Conservation (phyloP, 2,113 vertebrate species). For the Eretmochelys imbricata region DNA sequence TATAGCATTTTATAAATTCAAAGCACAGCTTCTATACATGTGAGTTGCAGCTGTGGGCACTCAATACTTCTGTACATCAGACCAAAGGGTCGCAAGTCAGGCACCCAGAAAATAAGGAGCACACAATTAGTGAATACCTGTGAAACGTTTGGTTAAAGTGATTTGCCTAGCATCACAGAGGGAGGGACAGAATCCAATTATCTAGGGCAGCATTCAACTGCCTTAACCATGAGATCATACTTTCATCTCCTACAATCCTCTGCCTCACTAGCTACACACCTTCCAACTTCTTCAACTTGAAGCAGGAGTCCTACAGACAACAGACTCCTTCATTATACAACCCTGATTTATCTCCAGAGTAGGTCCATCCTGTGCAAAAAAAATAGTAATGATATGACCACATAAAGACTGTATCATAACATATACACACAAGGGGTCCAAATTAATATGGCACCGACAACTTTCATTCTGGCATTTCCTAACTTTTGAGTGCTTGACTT, state of each 20-base stretch:
- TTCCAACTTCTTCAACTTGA: neutral
- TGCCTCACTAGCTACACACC: neutral
- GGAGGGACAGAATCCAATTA: neutral
- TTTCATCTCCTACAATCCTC: neutral
- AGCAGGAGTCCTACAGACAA: neutral
- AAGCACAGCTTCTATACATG: neutral
- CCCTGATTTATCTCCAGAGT: neutral
- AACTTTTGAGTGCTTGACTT: neutral
- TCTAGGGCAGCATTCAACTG: neutral
- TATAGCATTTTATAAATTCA: neutral
- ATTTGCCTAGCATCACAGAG: neutral
- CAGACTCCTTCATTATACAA: neutral
- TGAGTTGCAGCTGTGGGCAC: neutral
- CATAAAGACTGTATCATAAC: neutral
- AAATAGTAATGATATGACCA: neutral
- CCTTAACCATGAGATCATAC: neutral
- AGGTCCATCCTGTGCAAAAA: neutral
- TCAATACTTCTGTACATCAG: neutral
- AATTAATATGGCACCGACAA: neutral
- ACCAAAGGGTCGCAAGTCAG: neutral
- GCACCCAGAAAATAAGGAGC: neutral
- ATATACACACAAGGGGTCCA: neutral
- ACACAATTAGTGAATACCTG: neutral
- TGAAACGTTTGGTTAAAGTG: neutral
- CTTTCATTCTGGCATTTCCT: neutral